Evolutionary conservation across 1,140 invertebrate species (phyloP), one percentile per base, ranked within the genome.

Genomic region (Cyphomyrmex costatus): DNA sequence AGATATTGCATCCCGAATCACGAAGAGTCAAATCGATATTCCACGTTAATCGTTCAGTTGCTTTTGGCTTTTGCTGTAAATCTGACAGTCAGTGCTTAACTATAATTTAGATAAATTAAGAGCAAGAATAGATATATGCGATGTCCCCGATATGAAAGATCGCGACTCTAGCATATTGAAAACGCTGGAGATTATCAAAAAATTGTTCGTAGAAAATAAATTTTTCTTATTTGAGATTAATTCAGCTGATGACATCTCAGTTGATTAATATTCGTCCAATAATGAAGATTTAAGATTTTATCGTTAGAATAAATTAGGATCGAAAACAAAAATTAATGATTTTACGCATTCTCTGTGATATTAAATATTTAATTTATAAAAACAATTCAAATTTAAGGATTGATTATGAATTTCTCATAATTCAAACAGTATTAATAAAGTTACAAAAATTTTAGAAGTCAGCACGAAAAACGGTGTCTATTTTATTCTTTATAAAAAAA

Each of bases 1-100:
- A 80, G 89, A 89, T 89, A 89, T 90, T 90, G 63, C 88, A 90
- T 90, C 88, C 79, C 63, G 51, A 90, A 90, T 90, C 88, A 89
- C 88, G 88, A 88, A 89, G 61, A 86, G 88, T 66, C 83, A 33
- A 76, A 90, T 85, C 88, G 78, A 90, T 82, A 82, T 73, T 82
- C 66, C 53, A 82, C 51, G 49, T 30, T 82, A 82, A 82, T 82
- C 79, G 66, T 19, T 21, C 24, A 14, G 66, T 82, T 19, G 66
- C 6, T 82, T 60, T 58, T 1, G 53, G 36, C 12, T 60, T 65
- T 5, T 53, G 27, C 5, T 60, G 79, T 66, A 73, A 73, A 73
- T 73, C 66, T 73, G 79, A 82, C 66, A 80, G 77, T 10, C 10
- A n/a, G 78, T 80, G 21, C 49, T 80, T 80, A 71, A 80, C 46